Evolutionary conservation across 1,140 invertebrate genomes (phyloP).

Genomic region (Apis cerana): DNA sequence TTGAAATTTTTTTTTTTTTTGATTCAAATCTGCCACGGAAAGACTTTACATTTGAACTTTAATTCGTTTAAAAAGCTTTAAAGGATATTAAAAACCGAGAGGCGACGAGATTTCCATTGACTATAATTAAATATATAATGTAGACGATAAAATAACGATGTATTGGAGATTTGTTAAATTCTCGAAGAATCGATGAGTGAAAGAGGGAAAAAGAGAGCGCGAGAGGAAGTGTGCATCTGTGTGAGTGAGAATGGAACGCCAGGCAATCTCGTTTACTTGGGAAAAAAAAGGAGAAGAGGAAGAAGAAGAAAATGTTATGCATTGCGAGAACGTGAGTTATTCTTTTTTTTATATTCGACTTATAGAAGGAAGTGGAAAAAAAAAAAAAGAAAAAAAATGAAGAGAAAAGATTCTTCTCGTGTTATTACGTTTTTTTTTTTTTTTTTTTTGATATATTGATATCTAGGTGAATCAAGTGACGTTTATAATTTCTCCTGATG

Average conservation of each 20-base stretch:
- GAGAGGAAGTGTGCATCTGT: background rate
- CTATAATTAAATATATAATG: background rate
- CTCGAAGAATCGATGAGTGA: constrained; percentile 5
- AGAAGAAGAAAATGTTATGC: constrained; percentile 27
- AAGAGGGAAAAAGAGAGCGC: background rate
- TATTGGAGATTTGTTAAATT: background rate
- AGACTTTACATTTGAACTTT: background rate
- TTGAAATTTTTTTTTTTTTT: background rate
- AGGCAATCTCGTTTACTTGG: constrained; percentile 24
- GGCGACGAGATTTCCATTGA: background rate
- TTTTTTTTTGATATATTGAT: constrained; percentile 41
- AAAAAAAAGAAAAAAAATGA: too few relatives aligned
- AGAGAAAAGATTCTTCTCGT: constrained; percentile 23
- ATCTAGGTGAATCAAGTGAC: constrained; percentile 13
- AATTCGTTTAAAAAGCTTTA: background rate
- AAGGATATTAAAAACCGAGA: background rate
- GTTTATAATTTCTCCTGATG: constrained; percentile 38
- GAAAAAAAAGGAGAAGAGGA: background rate
- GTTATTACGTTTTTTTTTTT: constrained; percentile 35
- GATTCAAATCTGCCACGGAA: background rate
- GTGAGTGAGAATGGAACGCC: background rate
- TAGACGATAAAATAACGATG: too few relatives aligned
- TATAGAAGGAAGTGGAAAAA: background rate
- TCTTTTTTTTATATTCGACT: constrained; percentile 30
- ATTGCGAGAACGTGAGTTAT: constrained; percentile 18